Evolutionary conservation across 1,140 invertebrate species (phyloP).

Genomic region (Pentalonia nigronervosa): DNA sequence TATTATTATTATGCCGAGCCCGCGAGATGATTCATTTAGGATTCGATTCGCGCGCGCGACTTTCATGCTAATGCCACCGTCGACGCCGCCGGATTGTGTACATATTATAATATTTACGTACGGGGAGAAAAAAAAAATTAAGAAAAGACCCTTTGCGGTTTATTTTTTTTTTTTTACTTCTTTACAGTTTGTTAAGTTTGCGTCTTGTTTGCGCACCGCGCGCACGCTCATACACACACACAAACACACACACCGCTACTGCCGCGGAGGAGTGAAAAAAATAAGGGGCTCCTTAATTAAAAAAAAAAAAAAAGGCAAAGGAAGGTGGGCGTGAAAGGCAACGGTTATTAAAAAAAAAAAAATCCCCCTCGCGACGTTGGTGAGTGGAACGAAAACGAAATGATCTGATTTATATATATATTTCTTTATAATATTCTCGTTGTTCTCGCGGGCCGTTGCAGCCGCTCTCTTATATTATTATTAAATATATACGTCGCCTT

Average conservation of each 20-base stretch:
- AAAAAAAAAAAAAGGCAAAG: conserved; percentile 54
- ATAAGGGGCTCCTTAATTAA: conserved; percentile 57
- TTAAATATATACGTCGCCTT: background rate
- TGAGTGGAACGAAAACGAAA: conserved; percentile 43
- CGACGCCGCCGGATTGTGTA: background rate
- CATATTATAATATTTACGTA: background rate
- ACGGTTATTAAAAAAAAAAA: conserved; percentile 57
- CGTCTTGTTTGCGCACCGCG: conserved; percentile 33
- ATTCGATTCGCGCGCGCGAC: conserved; percentile 18
- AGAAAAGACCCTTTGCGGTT: conserved; percentile 50
- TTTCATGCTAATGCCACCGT: conserved; percentile 51
- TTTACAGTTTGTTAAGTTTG: conserved; percentile 57
- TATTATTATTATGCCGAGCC: background rate
- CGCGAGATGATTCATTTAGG: conserved; percentile 44
- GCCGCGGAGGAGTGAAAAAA: background rate
- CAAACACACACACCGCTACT: background rate
- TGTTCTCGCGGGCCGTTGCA: conserved; percentile 17
- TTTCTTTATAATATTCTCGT: conserved; percentile 38
- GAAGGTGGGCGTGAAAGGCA: conserved; percentile 47
- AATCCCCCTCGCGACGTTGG: background rate
- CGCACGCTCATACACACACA: too few relatives aligned
- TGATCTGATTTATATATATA: conserved; percentile 53
- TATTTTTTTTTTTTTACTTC: conserved; percentile 35
- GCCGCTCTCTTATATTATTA: conserved; percentile 56
- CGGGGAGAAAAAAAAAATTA: background rate